Evolutionary conservation across 23 tunicate genomes (phyloP).

Genomic region (Pegea sp.): DNA sequence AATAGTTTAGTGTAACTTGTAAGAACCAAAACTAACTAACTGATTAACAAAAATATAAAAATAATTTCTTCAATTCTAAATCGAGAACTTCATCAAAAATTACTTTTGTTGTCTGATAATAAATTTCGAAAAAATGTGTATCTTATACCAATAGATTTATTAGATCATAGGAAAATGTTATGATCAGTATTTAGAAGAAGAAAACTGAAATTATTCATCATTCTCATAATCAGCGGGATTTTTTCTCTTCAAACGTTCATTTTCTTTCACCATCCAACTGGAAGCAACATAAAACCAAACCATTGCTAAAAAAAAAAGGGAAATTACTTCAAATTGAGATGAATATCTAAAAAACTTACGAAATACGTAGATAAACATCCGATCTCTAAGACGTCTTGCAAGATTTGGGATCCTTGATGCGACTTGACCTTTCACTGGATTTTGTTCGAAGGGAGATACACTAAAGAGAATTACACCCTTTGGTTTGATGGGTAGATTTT

Average conservation of each 20-base stretch:
- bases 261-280: neutral
- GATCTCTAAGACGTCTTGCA: neutral
- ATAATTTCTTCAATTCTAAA: too few relatives aligned
- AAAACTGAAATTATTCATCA: neutral
- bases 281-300: neutral
- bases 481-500: neutral
- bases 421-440: neutral
- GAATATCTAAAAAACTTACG: too few relatives aligned
- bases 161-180: too few relatives aligned
- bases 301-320: neutral
- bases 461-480: neutral
- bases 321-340: too few relatives aligned
- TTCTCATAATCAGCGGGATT: slow-evolving; percentile 1
- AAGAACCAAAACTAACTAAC: too few relatives aligned
- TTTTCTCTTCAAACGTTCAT: neutral
- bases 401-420: neutral
- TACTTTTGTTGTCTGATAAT: too few relatives aligned
- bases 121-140: too few relatives aligned
- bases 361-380: neutral
- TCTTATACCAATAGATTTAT: too few relatives aligned
- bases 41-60: too few relatives aligned
- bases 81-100: too few relatives aligned
- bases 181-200: too few relatives aligned
- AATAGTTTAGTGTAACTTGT: too few relatives aligned
- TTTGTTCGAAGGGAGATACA: neutral